A percentile compares a stretch with the other conserved stretches of the same genome.
These are phyloP conservation scores for Siniperca undulata DNA, from an alignment of 2,797 vertebrate species.

Conservation along the genomic window DNA sequence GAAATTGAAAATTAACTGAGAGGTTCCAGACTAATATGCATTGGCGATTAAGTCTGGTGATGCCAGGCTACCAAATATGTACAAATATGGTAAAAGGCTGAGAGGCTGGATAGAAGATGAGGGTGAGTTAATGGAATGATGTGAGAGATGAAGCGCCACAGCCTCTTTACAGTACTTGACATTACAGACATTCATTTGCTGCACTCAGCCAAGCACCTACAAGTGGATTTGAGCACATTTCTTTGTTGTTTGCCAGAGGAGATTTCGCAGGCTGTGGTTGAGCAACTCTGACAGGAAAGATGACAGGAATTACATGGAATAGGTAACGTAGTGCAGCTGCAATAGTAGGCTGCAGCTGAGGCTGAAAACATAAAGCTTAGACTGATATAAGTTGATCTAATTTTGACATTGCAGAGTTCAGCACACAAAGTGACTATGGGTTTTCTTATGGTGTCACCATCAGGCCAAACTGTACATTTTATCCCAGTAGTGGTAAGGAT, in stretches of 20 bases:
- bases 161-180: conserved; percentile 50
- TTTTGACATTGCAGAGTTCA: neutral
- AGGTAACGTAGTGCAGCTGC: neutral
- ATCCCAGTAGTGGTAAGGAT: no score
- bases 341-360: no score
- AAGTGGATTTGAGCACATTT: conserved; percentile 34
- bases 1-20: no score
- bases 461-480: neutral
- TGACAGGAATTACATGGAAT: conserved; percentile 2
- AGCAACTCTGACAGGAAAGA: conserved; percentile 19
- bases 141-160: conserved; percentile 33
- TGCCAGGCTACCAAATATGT: neutral
- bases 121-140: conserved; percentile 32
- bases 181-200: conserved; percentile 44
- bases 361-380: neutral
- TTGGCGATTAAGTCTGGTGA: no score
- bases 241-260: conserved; percentile 41
- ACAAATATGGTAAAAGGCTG: conserved; percentile 32
- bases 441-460: neutral
- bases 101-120: conserved; percentile 15
- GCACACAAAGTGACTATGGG: neutral
- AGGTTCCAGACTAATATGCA: no score
- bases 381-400: neutral
- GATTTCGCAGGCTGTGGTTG: conserved; percentile 32
- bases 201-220: conserved; percentile 25